Conservation (phyloP, 2,113 vertebrate species). For the Montifringilla adamsi region DNA sequence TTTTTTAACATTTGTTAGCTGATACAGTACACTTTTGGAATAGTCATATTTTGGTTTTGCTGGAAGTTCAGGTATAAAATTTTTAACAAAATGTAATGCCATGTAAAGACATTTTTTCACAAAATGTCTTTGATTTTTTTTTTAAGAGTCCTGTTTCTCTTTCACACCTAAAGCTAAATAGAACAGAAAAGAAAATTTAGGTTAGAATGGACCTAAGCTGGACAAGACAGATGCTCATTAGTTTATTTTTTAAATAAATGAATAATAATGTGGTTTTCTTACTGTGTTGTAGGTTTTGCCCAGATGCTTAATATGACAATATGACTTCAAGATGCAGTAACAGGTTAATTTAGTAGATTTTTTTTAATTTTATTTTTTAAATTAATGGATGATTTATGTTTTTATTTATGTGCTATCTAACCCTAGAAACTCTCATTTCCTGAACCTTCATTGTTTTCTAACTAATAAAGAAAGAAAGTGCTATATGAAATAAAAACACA, state of each 20-base stretch:
- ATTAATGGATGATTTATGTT: not conserved
- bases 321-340: not conserved
- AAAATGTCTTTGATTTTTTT: not conserved
- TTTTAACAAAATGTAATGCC: not conserved
- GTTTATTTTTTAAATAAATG: not conserved
- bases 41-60: not conserved
- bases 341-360: not conserved
- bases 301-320: not conserved
- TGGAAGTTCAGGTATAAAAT: not conserved
- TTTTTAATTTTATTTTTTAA: not conserved
- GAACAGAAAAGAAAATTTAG: not conserved
- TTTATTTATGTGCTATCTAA: not conserved
- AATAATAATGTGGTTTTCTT: not conserved
- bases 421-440: not conserved
- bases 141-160: not conserved
- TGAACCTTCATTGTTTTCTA: not conserved
- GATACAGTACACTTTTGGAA: not conserved
- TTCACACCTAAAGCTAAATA: not conserved
- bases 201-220: not conserved
- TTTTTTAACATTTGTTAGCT: not conserved
- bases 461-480: not conserved
- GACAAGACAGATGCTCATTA: not conserved
- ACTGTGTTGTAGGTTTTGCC: not conserved
- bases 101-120: not conserved
- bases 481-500: not conserved